Percentiles rank a stretch among this genome's conserved stretches.
Evolutionary conservation across 1,140 invertebrate genomes (phyloP).

Genomic region (Eriocheir sinensis): DNA sequence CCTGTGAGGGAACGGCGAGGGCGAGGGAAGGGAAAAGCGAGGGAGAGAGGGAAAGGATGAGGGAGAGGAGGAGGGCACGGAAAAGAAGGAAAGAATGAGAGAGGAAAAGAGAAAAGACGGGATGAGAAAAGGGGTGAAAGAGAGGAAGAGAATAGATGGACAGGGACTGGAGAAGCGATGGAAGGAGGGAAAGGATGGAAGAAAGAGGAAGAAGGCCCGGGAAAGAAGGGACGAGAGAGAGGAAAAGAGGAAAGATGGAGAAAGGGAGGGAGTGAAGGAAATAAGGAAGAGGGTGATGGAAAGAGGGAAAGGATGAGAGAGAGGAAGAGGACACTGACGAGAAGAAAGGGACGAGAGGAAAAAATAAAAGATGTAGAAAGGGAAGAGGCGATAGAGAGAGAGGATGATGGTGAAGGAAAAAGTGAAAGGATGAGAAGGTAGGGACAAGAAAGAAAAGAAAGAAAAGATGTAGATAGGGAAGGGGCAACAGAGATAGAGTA

Average conservation of each 20-base stretch:
- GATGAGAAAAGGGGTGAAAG: too few species aligned
- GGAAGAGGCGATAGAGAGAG: not conserved
- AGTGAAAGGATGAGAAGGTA: too few species aligned
- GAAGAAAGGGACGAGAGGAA: too few species aligned
- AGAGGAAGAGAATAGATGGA: not conserved
- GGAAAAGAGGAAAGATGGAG: not conserved
- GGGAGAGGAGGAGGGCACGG: not conserved
- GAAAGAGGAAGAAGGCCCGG: not conserved
- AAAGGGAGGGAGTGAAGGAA: too few species aligned
- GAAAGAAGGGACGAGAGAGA: not conserved
- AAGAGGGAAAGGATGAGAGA: not conserved
- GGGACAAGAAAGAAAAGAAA: too few species aligned
- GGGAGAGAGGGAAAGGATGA: not conserved
- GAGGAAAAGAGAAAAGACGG: not conserved
- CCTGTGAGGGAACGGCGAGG: not conserved
- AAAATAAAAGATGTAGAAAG: too few species aligned
- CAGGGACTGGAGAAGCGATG: not conserved
- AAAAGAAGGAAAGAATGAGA: slow-evolving; percentile 24
- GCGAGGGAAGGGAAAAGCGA: not conserved
- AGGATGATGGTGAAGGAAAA: too few species aligned
- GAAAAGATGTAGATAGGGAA: too few species aligned
- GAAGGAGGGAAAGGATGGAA: not conserved
- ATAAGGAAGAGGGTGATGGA: not conserved
- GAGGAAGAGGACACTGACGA: not conserved
- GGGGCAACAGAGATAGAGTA: too few species aligned